These are phyloP conservation scores for Nemotelus nigrinus DNA, from an alignment of 2,888 invertebrate genomes.

Conservation along the genomic window DNA sequence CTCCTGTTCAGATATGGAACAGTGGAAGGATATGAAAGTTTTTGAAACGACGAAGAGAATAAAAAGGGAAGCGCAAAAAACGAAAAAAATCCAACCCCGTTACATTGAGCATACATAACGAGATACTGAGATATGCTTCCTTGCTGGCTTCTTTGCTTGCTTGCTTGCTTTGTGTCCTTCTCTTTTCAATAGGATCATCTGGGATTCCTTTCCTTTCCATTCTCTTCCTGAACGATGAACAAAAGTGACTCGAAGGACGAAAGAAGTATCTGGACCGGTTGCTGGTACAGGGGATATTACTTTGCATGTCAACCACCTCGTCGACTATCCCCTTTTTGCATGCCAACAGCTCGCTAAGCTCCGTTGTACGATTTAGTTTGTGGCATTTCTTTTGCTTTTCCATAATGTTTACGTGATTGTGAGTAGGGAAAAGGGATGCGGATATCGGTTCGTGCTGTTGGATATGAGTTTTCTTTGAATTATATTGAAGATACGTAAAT, in stretches of 20 bases:
- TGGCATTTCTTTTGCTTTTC: conserved; percentile 48
- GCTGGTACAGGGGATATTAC: conserved; percentile 45
- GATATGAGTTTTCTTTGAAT: neutral
- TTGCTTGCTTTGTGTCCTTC: conserved; percentile 16
- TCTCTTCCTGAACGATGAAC: conserved; percentile 2
- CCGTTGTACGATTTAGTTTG: conserved; percentile 13
- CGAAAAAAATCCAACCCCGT: conserved; percentile 49
- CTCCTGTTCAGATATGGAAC: conserved; percentile 38
- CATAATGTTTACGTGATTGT: conserved; percentile 46
- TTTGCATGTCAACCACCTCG: conserved; percentile 50
- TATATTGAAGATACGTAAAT: neutral
- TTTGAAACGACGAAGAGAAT: conserved; percentile 32
- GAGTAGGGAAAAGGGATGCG: conserved; percentile 25
- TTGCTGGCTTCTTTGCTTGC: neutral
- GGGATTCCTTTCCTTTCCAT: neutral
- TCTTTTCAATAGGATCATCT: conserved; percentile 21
- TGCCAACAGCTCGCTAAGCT: conserved; percentile 24
- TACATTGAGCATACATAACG: conserved; percentile 50
- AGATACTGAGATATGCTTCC: conserved; percentile 36
- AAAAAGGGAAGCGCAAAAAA: conserved; percentile 40
- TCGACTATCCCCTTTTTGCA: conserved; percentile 37
- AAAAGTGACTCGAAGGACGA: neutral
- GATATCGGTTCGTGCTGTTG: conserved; percentile 6
- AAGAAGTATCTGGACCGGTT: neutral
- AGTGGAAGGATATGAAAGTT: conserved; percentile 37